Base-by-base conservation (phyloP, 2,113 vertebrate genomes). In the Sorex araneus region DNA sequence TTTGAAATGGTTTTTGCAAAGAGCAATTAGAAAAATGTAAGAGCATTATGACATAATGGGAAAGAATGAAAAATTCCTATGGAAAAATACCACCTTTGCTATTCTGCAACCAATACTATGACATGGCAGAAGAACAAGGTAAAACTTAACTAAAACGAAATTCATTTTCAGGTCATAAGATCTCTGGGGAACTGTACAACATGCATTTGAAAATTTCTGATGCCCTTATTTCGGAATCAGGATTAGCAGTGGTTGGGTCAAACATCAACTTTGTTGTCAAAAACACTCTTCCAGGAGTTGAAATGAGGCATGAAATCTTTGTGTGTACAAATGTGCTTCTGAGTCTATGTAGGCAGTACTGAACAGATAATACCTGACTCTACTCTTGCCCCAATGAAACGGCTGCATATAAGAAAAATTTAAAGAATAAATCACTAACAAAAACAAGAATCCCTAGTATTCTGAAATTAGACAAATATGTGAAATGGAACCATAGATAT, bases 91-190 rank as follows among this genome's bases (percentile, higher is more conserved):
- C 28, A 43, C 19, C 30, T 34, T 94, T 50, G 36, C 54, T 74
- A 57, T 50, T 96, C 67, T 93, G 57, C 40, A 90, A 60, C 63
- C 90, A 47, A 80, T 3, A 71, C 75, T 92, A 82, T 71, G 60
- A 92, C 12, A 69, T 50, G 19, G 67, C 11, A 82, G 13, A 19
- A 34, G 28, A 71, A 87, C 43, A 83, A 77, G 27, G 28, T 43
- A 84, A 76, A 57, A 8, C 0, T 36, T 82, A 71, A 57, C 23
- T 63, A n/a, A 82, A 85, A 32, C 19, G 5, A 81, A 84, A 43
- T 50, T 54, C 2, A 25, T 80, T 73, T 88, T 75, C 83, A 82
- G 71, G 45, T 6, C 32, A 12, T n/a, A 60, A 73, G 4, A 27
- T 28, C 66, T 88, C 78, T 89, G 60, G 18, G 54, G 8, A 15